A percentile compares a stretch with the other conserved stretches of the same genome.
Evolutionary conservation across 92 coral and sea anemone genomes (phyloP).

Genomic region (Parazoanthus darwini): DNA sequence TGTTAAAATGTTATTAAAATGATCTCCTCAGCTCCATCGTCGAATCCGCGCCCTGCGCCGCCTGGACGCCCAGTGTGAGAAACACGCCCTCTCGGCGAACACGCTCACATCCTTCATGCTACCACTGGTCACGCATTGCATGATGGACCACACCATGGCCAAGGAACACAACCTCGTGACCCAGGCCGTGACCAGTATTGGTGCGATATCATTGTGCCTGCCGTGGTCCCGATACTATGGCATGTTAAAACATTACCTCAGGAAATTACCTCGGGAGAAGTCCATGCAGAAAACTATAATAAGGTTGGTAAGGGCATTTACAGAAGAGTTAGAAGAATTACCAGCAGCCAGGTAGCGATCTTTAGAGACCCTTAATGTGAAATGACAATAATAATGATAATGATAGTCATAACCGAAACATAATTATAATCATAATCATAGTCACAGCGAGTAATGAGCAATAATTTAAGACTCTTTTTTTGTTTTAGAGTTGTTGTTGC

Average conservation of each 20-base stretch:
- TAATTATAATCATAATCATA: too few relatives aligned
- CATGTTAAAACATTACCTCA: slow-evolving; percentile 77
- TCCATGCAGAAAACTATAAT: slow-evolving; percentile 73
- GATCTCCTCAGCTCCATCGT: slow-evolving; percentile 80
- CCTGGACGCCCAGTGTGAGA: slow-evolving; percentile 76
- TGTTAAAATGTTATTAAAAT: background rate
- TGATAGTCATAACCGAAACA: too few relatives aligned
- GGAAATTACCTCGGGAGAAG: slow-evolving; percentile 68
- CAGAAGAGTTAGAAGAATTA: background rate
- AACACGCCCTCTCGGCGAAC: slow-evolving; percentile 64
- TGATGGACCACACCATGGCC: slow-evolving; percentile 79
- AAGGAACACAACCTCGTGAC: slow-evolving; percentile 91
- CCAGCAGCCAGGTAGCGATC: too few relatives aligned
- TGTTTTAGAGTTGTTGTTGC: slow-evolving; percentile 75
- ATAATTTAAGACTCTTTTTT: background rate
- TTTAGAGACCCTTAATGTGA: too few relatives aligned
- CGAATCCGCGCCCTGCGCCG: slow-evolving; percentile 92
- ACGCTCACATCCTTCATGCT: slow-evolving; percentile 76
- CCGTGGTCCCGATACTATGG: slow-evolving; percentile 90
- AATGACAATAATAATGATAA: too few relatives aligned
- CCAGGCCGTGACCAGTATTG: slow-evolving; percentile 86
- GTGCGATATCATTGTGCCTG: slow-evolving; percentile 76
- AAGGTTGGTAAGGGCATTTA: slow-evolving; percentile 57
- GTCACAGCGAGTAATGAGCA: background rate
- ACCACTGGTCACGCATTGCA: slow-evolving; percentile 89